Conservation (phyloP, 2,113 vertebrate species). For the Cisticola juncidis region DNA sequence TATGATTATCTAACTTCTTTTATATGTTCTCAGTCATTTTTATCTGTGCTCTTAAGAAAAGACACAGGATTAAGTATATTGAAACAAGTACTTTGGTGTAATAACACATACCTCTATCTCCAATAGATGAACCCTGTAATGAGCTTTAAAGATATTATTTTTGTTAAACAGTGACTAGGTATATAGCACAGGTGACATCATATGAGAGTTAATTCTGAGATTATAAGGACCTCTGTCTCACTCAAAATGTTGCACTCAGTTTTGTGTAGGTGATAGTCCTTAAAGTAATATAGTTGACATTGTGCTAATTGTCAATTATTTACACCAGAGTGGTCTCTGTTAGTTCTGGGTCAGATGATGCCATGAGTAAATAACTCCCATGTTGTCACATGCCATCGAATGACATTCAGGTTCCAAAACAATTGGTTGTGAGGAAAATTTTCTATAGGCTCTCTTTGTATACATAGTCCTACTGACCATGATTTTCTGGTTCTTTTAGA, state of each 20-base stretch:
- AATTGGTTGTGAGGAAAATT: not conserved
- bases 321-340: not conserved
- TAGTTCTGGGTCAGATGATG: not conserved
- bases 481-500: not conserved
- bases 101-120: not conserved
- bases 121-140: not conserved
- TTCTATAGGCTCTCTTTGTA: not conserved
- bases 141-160: not conserved
- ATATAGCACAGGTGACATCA: not conserved
- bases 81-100: not conserved
- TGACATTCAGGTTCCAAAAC: not conserved
- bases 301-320: not conserved
- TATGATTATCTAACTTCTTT: not conserved
- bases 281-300: not conserved
- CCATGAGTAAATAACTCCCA: not conserved
- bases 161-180: not conserved
- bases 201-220: not conserved
- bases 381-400: not conserved
- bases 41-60: not conserved
- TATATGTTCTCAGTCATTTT: not conserved
- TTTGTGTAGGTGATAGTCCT: not conserved
- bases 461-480: not conserved
- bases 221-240: not conserved
- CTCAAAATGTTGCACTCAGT: not conserved
- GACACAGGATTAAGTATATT: not conserved